A percentile compares a stretch with the other conserved stretches of the same genome.
Evolutionary conservation across 2,888 invertebrate genomes (phyloP).

Genomic region (Orchestes rusci): DNA sequence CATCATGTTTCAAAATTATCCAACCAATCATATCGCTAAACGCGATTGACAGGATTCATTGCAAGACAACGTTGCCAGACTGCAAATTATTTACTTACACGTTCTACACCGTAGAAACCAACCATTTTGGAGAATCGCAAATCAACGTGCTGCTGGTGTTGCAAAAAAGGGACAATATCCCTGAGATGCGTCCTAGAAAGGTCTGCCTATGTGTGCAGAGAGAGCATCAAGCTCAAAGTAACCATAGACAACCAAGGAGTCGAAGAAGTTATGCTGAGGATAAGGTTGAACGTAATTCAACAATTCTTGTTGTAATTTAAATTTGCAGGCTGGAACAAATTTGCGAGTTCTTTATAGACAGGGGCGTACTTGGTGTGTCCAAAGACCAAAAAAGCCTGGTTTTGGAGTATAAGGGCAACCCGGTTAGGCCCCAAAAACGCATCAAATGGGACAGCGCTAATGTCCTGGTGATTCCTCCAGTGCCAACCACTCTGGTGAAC

Average conservation of each 20-base stretch:
- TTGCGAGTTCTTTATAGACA: conserved; percentile 69
- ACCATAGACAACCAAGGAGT: conserved; percentile 60
- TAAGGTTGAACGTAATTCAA: conserved; percentile 25
- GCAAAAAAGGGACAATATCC: conserved; percentile 60
- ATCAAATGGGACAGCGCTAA: conserved; percentile 61
- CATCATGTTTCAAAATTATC: too few species aligned
- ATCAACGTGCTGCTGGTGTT: conserved; percentile 65
- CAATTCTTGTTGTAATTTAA: background rate
- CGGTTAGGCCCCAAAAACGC: conserved; percentile 53
- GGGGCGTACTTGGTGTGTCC: conserved; percentile 64
- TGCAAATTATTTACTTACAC: too few species aligned
- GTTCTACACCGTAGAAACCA: conserved; percentile 48
- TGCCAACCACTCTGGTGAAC: conserved; percentile 67
- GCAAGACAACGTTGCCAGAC: too few species aligned
- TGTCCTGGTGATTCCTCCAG: conserved; percentile 61
- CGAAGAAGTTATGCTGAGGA: conserved; percentile 39
- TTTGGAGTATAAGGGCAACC: conserved; percentile 60
- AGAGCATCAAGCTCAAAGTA: conserved; percentile 60
- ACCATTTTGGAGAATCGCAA: conserved; percentile 56
- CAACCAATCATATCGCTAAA: too few species aligned
- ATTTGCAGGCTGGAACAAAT: conserved; percentile 48
- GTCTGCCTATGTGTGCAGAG: conserved; percentile 68
- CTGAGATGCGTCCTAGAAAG: conserved; percentile 62
- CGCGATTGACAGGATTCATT: too few species aligned
- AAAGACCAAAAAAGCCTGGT: conserved; percentile 63